Percentiles rank a stretch among this genome's conserved stretches.
These are phyloP conservation scores for Ischnura elegans DNA, from an alignment of 2,888 invertebrate species.

Conservation along the genomic window DNA sequence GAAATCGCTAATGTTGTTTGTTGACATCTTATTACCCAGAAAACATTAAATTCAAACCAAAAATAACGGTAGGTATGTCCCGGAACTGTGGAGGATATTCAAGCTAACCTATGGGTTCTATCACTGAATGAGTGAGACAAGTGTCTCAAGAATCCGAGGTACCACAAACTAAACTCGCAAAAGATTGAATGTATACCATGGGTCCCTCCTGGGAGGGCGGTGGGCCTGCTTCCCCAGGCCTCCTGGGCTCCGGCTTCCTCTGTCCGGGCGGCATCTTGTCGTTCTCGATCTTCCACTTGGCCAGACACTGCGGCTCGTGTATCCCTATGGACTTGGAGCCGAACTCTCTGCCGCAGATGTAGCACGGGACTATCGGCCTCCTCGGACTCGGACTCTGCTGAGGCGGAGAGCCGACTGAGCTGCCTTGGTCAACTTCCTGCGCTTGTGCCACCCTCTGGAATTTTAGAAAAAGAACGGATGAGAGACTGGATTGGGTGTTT, in stretches of 20 bases:
- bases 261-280: slow-evolving; percentile 80
- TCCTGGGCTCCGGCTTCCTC: slow-evolving; percentile 80
- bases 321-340: slow-evolving; percentile 83
- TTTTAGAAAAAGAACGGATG: not conserved
- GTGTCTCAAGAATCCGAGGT: too few species aligned
- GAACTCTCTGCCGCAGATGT: slow-evolving; percentile 84
- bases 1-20: too few species aligned
- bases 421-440: not conserved
- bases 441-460: slow-evolving; percentile 11
- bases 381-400: slow-evolving; percentile 68
- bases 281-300: slow-evolving; percentile 83
- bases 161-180: too few species aligned
- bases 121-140: too few species aligned
- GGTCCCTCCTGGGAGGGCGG: slow-evolving; percentile 54
- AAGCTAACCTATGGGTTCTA: too few species aligned
- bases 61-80: too few species aligned
- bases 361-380: slow-evolving; percentile 79
- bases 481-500: not conserved
- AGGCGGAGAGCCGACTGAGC: not conserved
- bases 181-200: too few species aligned
- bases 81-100: too few species aligned
- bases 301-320: slow-evolving; percentile 85
- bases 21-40: too few species aligned
- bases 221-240: slow-evolving; percentile 77
- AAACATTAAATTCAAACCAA: too few species aligned